Evolutionary conservation across 2,797 vertebrate species (phyloP).

Genomic region (Heliangelus exortis): DNA sequence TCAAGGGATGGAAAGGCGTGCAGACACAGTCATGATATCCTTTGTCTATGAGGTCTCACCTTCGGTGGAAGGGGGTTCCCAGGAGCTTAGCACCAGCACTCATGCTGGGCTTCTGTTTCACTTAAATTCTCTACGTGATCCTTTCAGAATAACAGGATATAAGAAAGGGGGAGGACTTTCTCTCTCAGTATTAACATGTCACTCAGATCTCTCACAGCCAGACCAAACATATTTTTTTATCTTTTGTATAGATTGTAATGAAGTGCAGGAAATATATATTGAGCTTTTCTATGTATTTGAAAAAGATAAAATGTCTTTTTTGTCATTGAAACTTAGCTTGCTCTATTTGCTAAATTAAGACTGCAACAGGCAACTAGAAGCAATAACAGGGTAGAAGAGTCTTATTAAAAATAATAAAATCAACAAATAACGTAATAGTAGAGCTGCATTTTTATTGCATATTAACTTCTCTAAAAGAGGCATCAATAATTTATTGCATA

Average conservation of each 20-base stretch:
- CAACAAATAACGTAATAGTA: constrained; percentile 36
- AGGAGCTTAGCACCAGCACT: not conserved
- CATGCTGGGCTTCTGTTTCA: not conserved
- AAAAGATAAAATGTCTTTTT: not conserved
- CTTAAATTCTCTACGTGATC: not conserved
- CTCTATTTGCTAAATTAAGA: not conserved
- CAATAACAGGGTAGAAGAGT: constrained; percentile 8
- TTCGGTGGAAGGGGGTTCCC: not conserved
- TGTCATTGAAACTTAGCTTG: not conserved
- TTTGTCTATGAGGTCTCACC: not conserved
- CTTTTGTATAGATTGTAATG: not conserved
- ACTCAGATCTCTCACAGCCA: not conserved
- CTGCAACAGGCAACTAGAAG: not conserved
- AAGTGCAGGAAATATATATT: not conserved
- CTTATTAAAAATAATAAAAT: constrained; percentile 11
- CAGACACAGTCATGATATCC: not conserved
- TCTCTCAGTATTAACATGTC: not conserved
- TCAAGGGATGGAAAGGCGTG: not conserved
- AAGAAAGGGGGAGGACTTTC: not conserved
- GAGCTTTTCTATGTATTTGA: not conserved
- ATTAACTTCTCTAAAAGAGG: not conserved
- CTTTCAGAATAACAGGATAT: not conserved
- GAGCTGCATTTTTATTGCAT: constrained; percentile 28
- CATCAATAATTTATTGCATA: constrained; percentile 14
- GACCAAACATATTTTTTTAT: not conserved